phyloP scores from a whole-genome alignment of 2,797 vertebrate species.

The Champsocephalus esox region DNA sequence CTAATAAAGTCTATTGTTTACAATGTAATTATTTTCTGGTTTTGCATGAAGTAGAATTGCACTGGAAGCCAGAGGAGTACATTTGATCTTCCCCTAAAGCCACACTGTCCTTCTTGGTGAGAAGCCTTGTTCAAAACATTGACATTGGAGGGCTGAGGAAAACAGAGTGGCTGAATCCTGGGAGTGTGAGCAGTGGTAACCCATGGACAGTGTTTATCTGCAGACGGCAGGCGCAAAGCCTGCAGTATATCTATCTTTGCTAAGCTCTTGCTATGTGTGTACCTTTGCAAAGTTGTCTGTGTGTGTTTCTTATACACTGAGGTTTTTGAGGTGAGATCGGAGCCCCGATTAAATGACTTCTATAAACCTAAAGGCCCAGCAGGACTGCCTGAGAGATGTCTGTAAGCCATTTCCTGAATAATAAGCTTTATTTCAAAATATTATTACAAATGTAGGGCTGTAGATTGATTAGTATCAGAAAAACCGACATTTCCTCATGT shows the following conservation, averaged over 20 bases:
- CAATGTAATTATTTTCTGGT: background rate
- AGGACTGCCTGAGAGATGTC: constrained; percentile 62
- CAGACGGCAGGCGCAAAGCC: constrained; percentile 48
- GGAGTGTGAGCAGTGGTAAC: constrained; percentile 48
- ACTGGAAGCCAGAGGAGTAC: constrained; percentile 19
- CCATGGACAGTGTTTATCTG: constrained; percentile 62
- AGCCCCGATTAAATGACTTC: constrained; percentile 71
- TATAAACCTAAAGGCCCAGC: constrained; percentile 64
- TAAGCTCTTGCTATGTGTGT: constrained; percentile 61
- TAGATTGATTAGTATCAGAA: constrained; percentile 74
- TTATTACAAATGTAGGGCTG: constrained; percentile 60
- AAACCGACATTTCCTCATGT: constrained; percentile 48
- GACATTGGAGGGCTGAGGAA: constrained; percentile 40
- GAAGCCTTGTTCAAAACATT: constrained; percentile 53
- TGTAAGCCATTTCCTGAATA: constrained; percentile 77
- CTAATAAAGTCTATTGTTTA: background rate
- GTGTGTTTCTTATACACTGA: constrained; percentile 66
- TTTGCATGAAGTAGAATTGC: background rate
- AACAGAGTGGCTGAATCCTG: constrained; percentile 37
- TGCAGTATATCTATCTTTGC: constrained; percentile 62
- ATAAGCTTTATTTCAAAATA: constrained; percentile 78
- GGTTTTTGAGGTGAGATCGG: constrained; percentile 74
- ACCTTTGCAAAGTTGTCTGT: constrained; percentile 57
- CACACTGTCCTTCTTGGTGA: constrained; percentile 30
- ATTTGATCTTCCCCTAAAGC: constrained; percentile 1